Evolutionary conservation across 2,888 invertebrate species (phyloP).

Genomic region (Melanostoma mellinum): DNA sequence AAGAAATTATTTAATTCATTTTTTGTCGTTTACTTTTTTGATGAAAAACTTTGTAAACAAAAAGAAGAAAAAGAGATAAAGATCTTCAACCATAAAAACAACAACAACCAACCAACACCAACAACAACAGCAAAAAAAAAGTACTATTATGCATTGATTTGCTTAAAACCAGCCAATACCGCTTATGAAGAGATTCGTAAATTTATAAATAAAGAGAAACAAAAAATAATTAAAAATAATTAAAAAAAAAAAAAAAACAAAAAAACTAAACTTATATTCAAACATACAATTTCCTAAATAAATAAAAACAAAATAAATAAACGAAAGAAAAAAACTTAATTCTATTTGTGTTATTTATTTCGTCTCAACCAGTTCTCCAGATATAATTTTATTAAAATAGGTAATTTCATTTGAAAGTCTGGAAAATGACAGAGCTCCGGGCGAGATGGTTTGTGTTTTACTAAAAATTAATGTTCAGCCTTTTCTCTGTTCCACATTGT

Average conservation of each 20-base stretch:
- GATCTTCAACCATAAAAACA: constrained; percentile 2
- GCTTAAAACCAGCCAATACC: constrained; percentile 66
- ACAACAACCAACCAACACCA: constrained; percentile 19
- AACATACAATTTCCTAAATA: constrained; percentile 65
- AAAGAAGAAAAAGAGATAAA: constrained; percentile 22
- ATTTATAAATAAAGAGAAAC: constrained; percentile 33
- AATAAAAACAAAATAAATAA: constrained; percentile 59
- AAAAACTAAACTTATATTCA: constrained; percentile 61
- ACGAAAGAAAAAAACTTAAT: constrained; percentile 34
- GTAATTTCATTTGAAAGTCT: too few species aligned
- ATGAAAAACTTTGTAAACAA: constrained; percentile 53
- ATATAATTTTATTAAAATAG: too few species aligned
- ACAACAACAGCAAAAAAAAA: constrained; percentile 45
- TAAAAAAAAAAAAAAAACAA: constrained; percentile 25
- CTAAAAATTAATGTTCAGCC: too few species aligned
- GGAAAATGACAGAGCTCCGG: too few species aligned
- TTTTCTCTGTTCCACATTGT: too few species aligned
- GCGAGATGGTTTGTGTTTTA: too few species aligned
- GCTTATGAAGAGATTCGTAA: constrained; percentile 65
- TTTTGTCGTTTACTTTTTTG: constrained; percentile 66
- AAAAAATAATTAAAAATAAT: constrained; percentile 17
- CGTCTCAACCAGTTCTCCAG: too few species aligned
- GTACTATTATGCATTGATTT: constrained; percentile 58
- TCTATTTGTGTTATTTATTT: not conserved
- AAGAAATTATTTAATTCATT: constrained; percentile 68